Conservation (phyloP, 2,113 vertebrate species). For the Vombatus ursinus region DNA sequence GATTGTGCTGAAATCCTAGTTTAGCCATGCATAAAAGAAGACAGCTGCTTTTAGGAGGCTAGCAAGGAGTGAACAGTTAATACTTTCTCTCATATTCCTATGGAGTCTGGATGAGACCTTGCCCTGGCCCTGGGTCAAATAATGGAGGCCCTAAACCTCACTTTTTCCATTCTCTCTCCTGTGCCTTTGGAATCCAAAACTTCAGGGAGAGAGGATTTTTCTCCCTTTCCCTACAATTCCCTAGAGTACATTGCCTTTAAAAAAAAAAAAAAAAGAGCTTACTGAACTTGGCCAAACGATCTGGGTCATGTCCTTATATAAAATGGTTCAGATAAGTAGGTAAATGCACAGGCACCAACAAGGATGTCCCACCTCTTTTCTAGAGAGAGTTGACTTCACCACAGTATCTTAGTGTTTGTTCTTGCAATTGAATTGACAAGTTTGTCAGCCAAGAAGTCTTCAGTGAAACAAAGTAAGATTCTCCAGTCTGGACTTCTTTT, state of each 20-base stretch:
- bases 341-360: background rate
- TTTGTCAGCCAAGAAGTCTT: background rate
- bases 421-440: background rate
- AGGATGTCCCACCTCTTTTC: background rate
- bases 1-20: background rate
- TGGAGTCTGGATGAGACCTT: background rate
- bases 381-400: background rate
- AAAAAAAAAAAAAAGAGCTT: background rate
- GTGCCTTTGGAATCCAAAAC: background rate
- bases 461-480: background rate
- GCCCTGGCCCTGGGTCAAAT: background rate
- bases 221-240: background rate
- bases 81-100: background rate
- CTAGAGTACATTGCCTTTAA: background rate
- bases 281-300: background rate
- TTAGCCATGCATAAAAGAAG: background rate
- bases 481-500: background rate
- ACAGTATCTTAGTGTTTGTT: background rate
- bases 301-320: background rate
- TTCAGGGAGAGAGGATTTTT: background rate
- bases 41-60: background rate
- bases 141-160: background rate
- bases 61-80: background rate
- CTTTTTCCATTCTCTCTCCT: background rate
- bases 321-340: background rate